These are phyloP conservation scores for Plemyria rubiginata DNA, from an alignment of 2,888 invertebrate species.

Conservation along the genomic window DNA sequence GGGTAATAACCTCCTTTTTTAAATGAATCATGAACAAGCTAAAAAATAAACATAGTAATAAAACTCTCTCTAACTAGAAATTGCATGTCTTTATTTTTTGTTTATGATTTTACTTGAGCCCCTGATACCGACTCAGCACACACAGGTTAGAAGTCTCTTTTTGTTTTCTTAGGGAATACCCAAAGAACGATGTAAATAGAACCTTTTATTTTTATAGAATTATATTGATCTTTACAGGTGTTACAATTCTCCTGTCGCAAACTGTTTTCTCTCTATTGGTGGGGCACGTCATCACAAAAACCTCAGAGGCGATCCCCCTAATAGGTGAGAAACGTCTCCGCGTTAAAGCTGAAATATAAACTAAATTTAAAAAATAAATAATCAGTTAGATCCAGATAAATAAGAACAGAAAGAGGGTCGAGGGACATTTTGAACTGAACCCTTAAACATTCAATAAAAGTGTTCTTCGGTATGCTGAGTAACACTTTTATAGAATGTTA, in stretches of 20 bases:
- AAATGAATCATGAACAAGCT: slow-evolving; percentile 46
- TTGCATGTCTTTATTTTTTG: slow-evolving; percentile 77
- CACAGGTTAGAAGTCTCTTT: slow-evolving; percentile 65
- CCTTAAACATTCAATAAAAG: slow-evolving; percentile 53
- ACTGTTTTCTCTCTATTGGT: slow-evolving; percentile 99
- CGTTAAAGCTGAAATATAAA: slow-evolving; percentile 54
- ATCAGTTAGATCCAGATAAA: slow-evolving; percentile 56
- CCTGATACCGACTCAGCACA: slow-evolving; percentile 81
- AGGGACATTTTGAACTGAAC: slow-evolving; percentile 65
- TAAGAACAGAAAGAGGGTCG: slow-evolving; percentile 55
- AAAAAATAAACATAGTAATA: slow-evolving; percentile 49
- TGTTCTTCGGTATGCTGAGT: slow-evolving; percentile 76
- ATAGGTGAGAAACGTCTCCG: slow-evolving; percentile 90
- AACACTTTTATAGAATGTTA: too few relatives aligned
- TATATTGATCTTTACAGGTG: slow-evolving; percentile 94
- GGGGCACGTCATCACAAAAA: slow-evolving; percentile 99
- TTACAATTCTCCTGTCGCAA: slow-evolving; percentile 99
- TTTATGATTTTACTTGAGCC: slow-evolving; percentile 81
- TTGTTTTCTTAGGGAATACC: slow-evolving; percentile 35
- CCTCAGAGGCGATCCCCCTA: slow-evolving; percentile 99
- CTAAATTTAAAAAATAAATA: slow-evolving; percentile 48
- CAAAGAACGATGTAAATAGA: slow-evolving; percentile 57
- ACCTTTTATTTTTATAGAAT: slow-evolving; percentile 69
- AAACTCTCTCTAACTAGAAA: slow-evolving; percentile 62
- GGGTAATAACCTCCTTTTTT: slow-evolving; percentile 44